Base-by-base conservation (phyloP, 2,888 invertebrate genomes). In the Choreutis nemorana region DNA sequence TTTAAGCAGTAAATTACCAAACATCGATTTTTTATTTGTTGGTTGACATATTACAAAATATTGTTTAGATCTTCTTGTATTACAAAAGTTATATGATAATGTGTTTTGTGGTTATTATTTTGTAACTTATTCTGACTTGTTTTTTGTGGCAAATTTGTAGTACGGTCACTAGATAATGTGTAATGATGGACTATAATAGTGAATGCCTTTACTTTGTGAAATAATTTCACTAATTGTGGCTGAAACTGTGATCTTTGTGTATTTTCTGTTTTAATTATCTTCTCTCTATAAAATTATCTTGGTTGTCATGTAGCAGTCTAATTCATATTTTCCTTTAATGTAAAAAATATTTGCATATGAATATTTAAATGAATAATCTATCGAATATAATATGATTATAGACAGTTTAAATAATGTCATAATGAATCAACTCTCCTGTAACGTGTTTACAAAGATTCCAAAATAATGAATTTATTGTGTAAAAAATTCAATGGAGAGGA, bases 201-300 rank as follows among this genome's bases (percentile, higher is more conserved):
- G n/a, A 23, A 23, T 9, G 23, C 13, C 12, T n/a, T n/a, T n/a
- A 18, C 8, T 47, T 42, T 45, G 48, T 52, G 45, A 43, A 49
- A 50, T 39, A 55, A 48, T 48, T 49, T 55, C 45, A 14, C 15
- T 24, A 11, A 20, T 43, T 42, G 36, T 56, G 50, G 52, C 58
- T 51, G 43, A 50, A 55, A 52, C 63, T 64, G 63, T 64, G 65
- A 64, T 64, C 55, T 56, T 58, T 48, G 58, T n/a, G 50, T 52
- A 50, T 54, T 57, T 53, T 47, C 55, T 58, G 50, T 54, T 62
- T 48, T 46, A 45, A 54, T 35, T 29, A 35, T 30, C 29, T 25
- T 32, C 15, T 29, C 22, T 27, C 14, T 26, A 32, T 25, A 28
- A 21, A 34, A 31, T 24, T 41, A 38, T 39, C 31, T 15, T 39